A percentile compares a stretch with the other conserved stretches of the same genome.
phyloP scores from a whole-genome alignment of 2,797 vertebrate genomes.

The Danio albolineatus region DNA sequence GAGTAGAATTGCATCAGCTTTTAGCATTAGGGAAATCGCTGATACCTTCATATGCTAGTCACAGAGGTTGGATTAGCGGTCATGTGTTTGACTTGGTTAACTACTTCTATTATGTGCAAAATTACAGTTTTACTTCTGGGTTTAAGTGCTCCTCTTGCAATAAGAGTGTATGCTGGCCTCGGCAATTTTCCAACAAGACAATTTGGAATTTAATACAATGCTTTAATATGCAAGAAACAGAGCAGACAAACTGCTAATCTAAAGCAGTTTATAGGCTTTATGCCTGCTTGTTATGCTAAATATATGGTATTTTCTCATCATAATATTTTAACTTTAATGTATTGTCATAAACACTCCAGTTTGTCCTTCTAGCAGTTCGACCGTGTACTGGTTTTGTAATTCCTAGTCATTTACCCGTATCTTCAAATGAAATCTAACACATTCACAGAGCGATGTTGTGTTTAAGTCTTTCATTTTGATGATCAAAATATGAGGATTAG shows the following conservation, averaged over 20 bases:
- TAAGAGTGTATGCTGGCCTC: not conserved
- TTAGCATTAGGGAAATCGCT: constrained; percentile 26
- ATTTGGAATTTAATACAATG: not conserved
- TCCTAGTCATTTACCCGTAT: no score
- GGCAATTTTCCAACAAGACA: not conserved
- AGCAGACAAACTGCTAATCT: not conserved
- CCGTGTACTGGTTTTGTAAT: no score
- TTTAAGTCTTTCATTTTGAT: not conserved
- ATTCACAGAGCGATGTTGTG: not conserved
- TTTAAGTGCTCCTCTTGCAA: constrained; percentile 18
- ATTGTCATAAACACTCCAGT: no score
- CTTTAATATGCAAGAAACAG: not conserved
- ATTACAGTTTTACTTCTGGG: constrained; percentile 10
- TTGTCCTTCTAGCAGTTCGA: no score
- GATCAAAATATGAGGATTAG: constrained; percentile 30
- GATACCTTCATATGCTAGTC: constrained; percentile 35
- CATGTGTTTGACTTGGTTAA: constrained; percentile 41
- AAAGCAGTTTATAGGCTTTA: not conserved
- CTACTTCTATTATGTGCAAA: constrained; percentile 28
- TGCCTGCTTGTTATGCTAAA: no score
- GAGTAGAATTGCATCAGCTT: constrained; percentile 34
- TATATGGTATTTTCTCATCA: no score
- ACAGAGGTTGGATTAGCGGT: constrained; percentile 33
- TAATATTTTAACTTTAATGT: no score
- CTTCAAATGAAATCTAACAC: no score